Base-by-base conservation (phyloP, 2,797 vertebrate genomes). In the Leptoclinus maculatus region DNA sequence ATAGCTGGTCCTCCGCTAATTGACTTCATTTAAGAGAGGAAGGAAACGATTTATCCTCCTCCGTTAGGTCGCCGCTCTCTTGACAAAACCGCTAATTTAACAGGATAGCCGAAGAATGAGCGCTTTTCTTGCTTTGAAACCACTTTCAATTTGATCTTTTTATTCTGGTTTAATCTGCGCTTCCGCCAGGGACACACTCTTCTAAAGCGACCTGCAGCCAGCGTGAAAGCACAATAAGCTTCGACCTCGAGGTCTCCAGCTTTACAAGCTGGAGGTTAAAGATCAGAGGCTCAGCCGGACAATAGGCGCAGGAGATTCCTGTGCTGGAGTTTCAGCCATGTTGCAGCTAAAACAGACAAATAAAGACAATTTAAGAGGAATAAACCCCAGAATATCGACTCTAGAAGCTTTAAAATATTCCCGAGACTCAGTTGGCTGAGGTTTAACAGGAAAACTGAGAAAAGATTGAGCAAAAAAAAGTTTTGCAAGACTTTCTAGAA, bases 151-250 rank as follows among this genome's bases (percentile, higher is more conserved):
- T 79, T 74, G 54, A 39, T 56, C 49, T 45, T 38, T 80, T 82
- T 84, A 82, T 89, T 83, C 13, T 0, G 13, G 2, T 79, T 64
- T 90, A 89, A 91, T 87, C 83, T 19, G 16, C 3, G 2, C 59
- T 67, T 79, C 67, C 54, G 5, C 54, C 66, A 1, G 34, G 2
- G 59, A 79, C 87, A 63, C 72, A 54, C 57, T 68, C 63, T 65
- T 39, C 45, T 74, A 41, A 65, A 43, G 58, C 5, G 36, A 74
- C 45, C 41, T 49, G 62, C 64, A 27, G 32, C 27, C 39, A 39
- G 68, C 45, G 32, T 27, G 49, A 78, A 60, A 62, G 36, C 60
- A 82, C 66, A 56, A 53, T 79, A 49, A 53, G 14, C 62, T 27
- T 3, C 7, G 21, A 58, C 43, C 71, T 70, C 4, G 21, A 41